phyloP scores from a whole-genome alignment of 2,888 invertebrate genomes.

The Rhagonycha fulva region DNA sequence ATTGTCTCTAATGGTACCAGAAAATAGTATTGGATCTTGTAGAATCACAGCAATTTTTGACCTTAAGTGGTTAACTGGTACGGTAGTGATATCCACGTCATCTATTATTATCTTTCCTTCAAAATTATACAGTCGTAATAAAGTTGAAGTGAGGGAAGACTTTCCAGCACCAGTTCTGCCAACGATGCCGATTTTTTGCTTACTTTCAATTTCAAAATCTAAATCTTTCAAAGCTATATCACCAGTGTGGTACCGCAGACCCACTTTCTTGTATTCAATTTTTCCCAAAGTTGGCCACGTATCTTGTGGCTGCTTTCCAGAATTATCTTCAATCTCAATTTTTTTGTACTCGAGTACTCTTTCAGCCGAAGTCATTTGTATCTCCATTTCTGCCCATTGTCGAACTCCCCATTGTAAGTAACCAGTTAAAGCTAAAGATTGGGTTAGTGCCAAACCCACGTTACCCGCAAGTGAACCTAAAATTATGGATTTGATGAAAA shows the following conservation, averaged over 20 bases:
- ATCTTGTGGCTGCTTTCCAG: slow-evolving; percentile 57
- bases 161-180: slow-evolving; percentile 55
- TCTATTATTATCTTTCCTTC: slow-evolving; percentile 82
- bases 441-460: slow-evolving; percentile 81
- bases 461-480: slow-evolving; percentile 67
- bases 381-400: slow-evolving; percentile 82
- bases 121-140: slow-evolving; percentile 79
- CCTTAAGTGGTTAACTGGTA: slow-evolving; percentile 75
- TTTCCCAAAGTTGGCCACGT: slow-evolving; percentile 74
- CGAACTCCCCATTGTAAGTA: slow-evolving; percentile 68
- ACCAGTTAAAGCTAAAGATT: slow-evolving; percentile 78
- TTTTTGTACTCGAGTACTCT: slow-evolving; percentile 61
- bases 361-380: slow-evolving; percentile 89
- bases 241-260: slow-evolving; percentile 73
- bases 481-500: slow-evolving; percentile 8
- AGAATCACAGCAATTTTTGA: slow-evolving; percentile 83
- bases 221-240: slow-evolving; percentile 74
- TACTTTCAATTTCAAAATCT: slow-evolving; percentile 66
- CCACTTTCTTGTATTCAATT: slow-evolving; percentile 69
- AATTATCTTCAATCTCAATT: slow-evolving; percentile 52
- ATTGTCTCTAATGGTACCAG: slow-evolving; percentile 81
- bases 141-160: slow-evolving; percentile 71
- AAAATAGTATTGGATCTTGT: slow-evolving; percentile 57
- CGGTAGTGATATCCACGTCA: slow-evolving; percentile 66
- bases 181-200: slow-evolving; percentile 75